Evolutionary conservation across 1,140 invertebrate genomes (phyloP).

Genomic region (Chrysopa pallens): DNA sequence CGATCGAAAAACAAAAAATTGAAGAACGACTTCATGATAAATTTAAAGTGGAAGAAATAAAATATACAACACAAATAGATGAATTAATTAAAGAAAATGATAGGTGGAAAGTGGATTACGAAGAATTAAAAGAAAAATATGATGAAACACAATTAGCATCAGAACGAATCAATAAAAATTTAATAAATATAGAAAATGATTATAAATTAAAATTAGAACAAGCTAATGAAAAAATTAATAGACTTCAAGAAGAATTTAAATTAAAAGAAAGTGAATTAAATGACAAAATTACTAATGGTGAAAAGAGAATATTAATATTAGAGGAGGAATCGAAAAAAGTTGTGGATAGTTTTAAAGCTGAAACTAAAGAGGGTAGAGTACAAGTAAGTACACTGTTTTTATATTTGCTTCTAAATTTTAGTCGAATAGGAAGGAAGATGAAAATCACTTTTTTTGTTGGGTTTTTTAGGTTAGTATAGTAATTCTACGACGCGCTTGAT

Average conservation of each 20-base stretch:
- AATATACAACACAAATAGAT: slow-evolving; percentile 15
- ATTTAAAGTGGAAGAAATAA: slow-evolving; percentile 9
- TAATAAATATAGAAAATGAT: not conserved
- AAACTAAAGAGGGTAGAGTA: not conserved
- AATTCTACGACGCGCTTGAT: too few relatives aligned
- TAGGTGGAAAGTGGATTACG: not conserved
- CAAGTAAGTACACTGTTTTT: not conserved
- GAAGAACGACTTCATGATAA: slow-evolving; percentile 9
- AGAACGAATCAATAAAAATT: not conserved
- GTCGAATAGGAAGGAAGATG: too few relatives aligned
- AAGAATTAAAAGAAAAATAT: not conserved
- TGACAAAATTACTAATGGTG: not conserved
- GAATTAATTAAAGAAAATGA: slow-evolving; percentile 11
- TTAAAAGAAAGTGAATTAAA: not conserved
- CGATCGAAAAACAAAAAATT: slow-evolving; percentile 11
- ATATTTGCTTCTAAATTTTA: too few relatives aligned
- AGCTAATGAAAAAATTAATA: not conserved
- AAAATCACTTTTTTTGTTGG: too few relatives aligned
- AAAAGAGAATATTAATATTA: not conserved
- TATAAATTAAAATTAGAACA: not conserved
- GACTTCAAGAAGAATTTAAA: not conserved
- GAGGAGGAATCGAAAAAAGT: not conserved
- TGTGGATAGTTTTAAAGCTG: not conserved
- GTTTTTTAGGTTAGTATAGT: too few relatives aligned
- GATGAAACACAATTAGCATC: not conserved